Conservation (phyloP, 2,113 vertebrate species). For the Nyctibius bracteatus region DNA sequence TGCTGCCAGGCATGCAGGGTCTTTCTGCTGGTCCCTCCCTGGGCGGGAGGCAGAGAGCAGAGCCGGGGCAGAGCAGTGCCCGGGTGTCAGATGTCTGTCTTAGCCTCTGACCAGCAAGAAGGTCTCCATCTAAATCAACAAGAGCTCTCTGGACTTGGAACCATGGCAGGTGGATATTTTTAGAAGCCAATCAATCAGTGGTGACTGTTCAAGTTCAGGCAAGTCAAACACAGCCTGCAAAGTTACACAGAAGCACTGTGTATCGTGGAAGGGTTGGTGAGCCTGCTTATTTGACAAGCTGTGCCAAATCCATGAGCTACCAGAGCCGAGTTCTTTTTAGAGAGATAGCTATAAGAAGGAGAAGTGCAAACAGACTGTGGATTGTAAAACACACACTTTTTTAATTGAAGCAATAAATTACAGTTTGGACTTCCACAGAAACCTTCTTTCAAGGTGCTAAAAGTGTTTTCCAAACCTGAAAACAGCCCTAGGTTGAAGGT, state of each 20-base stretch:
- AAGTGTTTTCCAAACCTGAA: not conserved
- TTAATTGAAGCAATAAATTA: not conserved
- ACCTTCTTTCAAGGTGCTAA: not conserved
- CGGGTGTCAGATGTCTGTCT: not conserved
- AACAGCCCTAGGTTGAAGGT: not conserved
- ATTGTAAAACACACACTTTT: not conserved
- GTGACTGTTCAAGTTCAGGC: conserved; percentile 64
- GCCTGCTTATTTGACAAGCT: not conserved
- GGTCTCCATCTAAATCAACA: conserved; percentile 54
- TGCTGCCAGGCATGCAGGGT: fast-evolving
- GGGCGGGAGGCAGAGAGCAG: not conserved
- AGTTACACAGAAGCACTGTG: conserved; percentile 59
- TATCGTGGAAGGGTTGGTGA: not conserved
- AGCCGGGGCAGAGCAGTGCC: not conserved
- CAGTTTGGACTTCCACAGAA: not conserved
- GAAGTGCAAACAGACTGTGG: not conserved
- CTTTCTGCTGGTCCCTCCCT: not conserved
- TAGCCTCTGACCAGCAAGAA: conserved; percentile 2
- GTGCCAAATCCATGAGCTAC: conserved; percentile 14
- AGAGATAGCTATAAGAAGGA: not conserved
- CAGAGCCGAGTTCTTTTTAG: not conserved
- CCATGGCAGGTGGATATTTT: conserved; percentile 52
- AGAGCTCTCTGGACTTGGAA: conserved; percentile 32
- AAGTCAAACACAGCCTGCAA: conserved; percentile 62
- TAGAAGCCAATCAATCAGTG: conserved; percentile 68